Evolutionary conservation across 2,888 invertebrate species (phyloP).

Genomic region (Fabriciana adippe): DNA sequence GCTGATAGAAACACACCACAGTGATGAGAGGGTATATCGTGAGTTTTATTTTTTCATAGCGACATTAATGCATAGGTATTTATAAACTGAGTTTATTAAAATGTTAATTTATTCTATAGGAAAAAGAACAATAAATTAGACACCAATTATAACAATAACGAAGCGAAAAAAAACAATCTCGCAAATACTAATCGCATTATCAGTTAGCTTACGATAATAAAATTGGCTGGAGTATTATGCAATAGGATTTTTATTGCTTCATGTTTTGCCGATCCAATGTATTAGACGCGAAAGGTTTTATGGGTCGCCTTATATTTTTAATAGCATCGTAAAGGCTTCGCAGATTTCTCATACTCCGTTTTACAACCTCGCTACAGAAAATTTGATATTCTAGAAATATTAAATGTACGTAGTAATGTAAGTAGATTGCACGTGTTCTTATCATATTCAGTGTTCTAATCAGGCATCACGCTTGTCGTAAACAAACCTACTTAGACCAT

Average conservation of each 20-base stretch:
- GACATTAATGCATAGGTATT: no score
- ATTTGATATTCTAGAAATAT: slow-evolving; percentile 29
- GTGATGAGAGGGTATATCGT: no score
- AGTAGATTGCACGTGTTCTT: background rate
- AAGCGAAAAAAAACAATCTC: background rate
- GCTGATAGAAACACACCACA: no score
- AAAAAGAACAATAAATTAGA: background rate
- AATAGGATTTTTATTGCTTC: slow-evolving; percentile 15
- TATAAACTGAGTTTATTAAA: background rate
- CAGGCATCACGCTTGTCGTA: no score
- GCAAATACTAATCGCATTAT: slow-evolving; percentile 1
- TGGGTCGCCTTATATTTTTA: slow-evolving; percentile 39
- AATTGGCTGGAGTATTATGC: background rate
- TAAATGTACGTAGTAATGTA: slow-evolving; percentile 11
- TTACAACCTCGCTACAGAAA: slow-evolving; percentile 30
- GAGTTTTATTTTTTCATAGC: no score
- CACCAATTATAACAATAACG: slow-evolving; percentile 5
- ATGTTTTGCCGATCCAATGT: slow-evolving; percentile 24
- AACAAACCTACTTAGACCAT: no score
- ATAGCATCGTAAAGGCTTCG: slow-evolving; percentile 35
- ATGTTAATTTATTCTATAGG: background rate
- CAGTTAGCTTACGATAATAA: slow-evolving; percentile 5
- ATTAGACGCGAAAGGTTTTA: slow-evolving; percentile 36
- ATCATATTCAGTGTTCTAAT: no score
- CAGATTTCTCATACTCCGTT: slow-evolving; percentile 25